Evolutionary conservation across 2,888 invertebrate genomes (phyloP), one percentile per base, ranked within the genome.

Genomic region (Lasius fuliginosus): DNA sequence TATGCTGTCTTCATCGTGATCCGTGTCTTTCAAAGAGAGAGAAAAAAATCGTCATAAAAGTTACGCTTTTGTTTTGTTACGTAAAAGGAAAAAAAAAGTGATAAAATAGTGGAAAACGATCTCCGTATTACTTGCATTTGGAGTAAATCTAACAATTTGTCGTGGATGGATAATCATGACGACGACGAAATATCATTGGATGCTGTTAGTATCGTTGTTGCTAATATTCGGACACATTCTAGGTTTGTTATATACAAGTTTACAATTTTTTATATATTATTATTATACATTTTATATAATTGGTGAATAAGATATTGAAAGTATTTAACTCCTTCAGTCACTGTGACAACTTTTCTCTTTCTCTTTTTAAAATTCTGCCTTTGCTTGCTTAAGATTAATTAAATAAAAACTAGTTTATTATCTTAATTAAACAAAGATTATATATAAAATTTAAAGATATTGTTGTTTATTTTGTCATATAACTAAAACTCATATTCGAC

Each of bases 151-250:
- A 40, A n/a, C n/a, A 42, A 15, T 56, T 77, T 67, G 27, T 68
- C 42, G 68, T 77, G 77, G 68, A 77, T 77, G 58, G 76, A 23
- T 77, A 23, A 77, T 65, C 18, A 76, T 77, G 77, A 76, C 18
- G 40, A 67, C 67, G 27, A 68, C 40, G 42, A 77, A n/a, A 23
- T 58, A 58, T 76, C 42, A 62, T 49, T 68, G 77, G 77, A 68
- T 42, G 68, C n/a, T 68, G 15, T 68, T 77, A 42, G 30, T 33
- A 30, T 68, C 77, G 30, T 42, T 56, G 42, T 42, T 58, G 68
- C 42, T 77, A 42, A 68, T 68, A 68, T 33, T 77, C 6, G 69
- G 77, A 27, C 18, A 58, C 33, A 58, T 77, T 42, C 56, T 56
- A 68, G 77, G 77, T 77, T 68, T 30, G 77, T 68, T 49, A 33